phyloP scores from a whole-genome alignment of 1,140 invertebrate genomes.

The Proctacanthus coquilletti region DNA sequence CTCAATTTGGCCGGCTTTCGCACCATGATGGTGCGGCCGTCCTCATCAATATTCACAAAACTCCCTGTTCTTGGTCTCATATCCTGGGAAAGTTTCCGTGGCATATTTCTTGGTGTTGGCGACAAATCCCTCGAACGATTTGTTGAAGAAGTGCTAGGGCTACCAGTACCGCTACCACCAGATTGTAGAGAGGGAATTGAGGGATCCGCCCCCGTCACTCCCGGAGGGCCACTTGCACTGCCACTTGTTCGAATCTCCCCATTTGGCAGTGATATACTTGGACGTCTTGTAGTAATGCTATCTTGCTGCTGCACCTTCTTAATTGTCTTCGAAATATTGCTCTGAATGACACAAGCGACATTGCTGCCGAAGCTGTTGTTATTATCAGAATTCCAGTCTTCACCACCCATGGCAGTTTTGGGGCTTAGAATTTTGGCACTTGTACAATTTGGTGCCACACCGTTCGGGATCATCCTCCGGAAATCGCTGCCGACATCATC shows the following conservation, averaged over 20 bases:
- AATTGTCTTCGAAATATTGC: too few species aligned
- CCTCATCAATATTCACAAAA: constrained; percentile 23
- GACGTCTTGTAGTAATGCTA: too few species aligned
- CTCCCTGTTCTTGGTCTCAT: constrained; percentile 27
- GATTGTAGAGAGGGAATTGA: neutral
- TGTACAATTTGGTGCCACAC: too few species aligned
- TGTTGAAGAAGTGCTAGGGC: constrained; percentile 1
- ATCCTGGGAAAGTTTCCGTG: constrained; percentile 25
- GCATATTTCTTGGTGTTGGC: constrained; percentile 26
- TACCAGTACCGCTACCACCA: constrained; percentile 12
- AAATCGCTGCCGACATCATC: too few species aligned
- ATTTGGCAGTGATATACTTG: neutral
- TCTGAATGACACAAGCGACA: too few species aligned
- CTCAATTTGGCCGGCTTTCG: constrained; percentile 41
- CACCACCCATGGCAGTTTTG: too few species aligned
- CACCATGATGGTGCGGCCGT: constrained; percentile 26
- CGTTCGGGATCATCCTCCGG: too few species aligned
- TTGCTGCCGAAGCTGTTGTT: too few species aligned
- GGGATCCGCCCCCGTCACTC: neutral
- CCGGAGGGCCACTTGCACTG: neutral
- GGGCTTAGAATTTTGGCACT: too few species aligned
- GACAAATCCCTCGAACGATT: constrained; percentile 23
- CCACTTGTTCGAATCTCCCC: neutral
- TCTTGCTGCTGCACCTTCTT: too few species aligned
- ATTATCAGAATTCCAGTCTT: too few species aligned